Evolutionary conservation across 2,797 vertebrate genomes (phyloP).

Genomic region (Tenualosa ilisha): DNA sequence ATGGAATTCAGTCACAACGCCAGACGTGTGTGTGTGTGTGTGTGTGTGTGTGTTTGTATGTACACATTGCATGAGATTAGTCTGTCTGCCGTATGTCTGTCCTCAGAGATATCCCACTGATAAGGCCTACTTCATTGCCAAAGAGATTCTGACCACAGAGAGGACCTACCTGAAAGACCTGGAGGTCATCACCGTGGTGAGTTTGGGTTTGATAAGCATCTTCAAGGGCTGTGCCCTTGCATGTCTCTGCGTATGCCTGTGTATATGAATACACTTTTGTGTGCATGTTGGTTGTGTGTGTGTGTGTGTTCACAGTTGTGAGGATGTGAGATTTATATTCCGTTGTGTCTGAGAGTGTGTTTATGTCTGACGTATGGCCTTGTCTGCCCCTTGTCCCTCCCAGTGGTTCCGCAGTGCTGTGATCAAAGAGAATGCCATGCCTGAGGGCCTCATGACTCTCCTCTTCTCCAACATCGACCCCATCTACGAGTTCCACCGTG

Average conservation of each 20-base stretch:
- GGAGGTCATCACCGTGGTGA: constrained; percentile 97
- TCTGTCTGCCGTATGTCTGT: constrained; percentile 2
- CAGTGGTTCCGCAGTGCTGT: constrained; percentile 96
- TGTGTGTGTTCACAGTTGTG: background rate
- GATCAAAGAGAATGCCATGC: constrained; percentile 91
- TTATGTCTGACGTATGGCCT: background rate
- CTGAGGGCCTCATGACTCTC: constrained; percentile 85
- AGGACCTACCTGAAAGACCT: constrained; percentile 94
- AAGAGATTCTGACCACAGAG: constrained; percentile 96
- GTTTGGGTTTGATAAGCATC: constrained; percentile 47
- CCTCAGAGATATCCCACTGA: constrained; percentile 82
- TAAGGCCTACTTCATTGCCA: constrained; percentile 94
- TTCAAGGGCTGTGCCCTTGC: background rate
- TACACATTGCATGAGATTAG: background rate
- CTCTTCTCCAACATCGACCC: constrained; percentile 96
- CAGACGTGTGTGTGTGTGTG: background rate
- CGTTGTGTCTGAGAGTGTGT: background rate
- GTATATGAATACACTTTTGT: constrained; percentile 4
- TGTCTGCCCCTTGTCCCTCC: background rate
- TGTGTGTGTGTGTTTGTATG: background rate
- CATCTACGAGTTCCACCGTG: constrained; percentile 91
- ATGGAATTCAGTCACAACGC: background rate
- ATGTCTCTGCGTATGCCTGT: background rate
- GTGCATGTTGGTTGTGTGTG: background rate
- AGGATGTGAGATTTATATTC: constrained; percentile 12